A percentile compares a stretch with the other conserved stretches of the same genome.
Conservation (phyloP, 2,797 vertebrate genomes). For the Oreonectes daqikongensis region DNA sequence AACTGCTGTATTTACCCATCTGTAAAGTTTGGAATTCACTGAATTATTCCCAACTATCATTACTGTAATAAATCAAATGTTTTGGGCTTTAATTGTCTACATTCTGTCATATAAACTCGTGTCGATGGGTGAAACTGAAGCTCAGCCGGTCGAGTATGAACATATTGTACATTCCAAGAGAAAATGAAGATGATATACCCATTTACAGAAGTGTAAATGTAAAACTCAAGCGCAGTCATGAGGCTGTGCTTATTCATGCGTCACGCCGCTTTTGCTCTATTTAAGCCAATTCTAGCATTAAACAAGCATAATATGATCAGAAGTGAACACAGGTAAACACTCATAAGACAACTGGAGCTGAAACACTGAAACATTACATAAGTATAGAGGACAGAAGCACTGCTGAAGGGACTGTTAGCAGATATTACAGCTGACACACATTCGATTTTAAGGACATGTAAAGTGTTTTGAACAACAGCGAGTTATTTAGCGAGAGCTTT, state of each 20-base stretch:
- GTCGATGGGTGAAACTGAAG: no score
- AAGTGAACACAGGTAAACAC: conserved; percentile 6
- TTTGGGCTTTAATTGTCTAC: background rate
- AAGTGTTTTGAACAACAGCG: background rate
- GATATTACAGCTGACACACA: no score
- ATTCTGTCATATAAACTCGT: background rate
- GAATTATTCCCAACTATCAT: no score
- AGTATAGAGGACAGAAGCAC: background rate
- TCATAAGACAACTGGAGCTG: background rate
- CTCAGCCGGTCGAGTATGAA: no score
- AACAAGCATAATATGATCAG: background rate
- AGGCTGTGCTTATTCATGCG: background rate
- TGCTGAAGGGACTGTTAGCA: background rate
- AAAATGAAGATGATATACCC: background rate
- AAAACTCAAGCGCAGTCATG: background rate
- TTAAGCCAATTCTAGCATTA: conserved; percentile 12
- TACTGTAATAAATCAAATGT: background rate
- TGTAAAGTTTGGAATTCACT: no score
- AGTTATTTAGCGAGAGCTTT: background rate
- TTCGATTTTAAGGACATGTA: conserved; percentile 9
- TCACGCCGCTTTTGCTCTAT: background rate
- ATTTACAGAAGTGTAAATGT: background rate
- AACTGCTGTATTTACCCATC: background rate
- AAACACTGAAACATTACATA: background rate
- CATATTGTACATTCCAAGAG: no score